phyloP scores from a whole-genome alignment of 1,140 invertebrate genomes.

The Diabrotica undecimpunctata region DNA sequence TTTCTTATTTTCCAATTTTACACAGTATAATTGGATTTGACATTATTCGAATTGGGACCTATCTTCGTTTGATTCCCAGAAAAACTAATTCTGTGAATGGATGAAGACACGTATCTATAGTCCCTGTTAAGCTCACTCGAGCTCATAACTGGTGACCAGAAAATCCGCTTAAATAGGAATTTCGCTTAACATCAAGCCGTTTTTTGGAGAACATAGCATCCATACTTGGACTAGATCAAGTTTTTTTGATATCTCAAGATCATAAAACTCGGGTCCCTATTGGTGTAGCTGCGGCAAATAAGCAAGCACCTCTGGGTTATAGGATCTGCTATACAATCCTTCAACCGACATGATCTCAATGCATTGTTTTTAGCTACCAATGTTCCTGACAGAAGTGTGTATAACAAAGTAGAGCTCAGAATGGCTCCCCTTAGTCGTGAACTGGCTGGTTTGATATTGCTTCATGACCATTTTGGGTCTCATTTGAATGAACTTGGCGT shows the following conservation, averaged over 20 bases:
- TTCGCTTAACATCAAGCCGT: constrained; percentile 38
- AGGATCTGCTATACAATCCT: no score
- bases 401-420: no score
- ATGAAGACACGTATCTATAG: constrained; percentile 18
- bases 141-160: constrained; percentile 33
- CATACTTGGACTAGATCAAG: constrained; percentile 35
- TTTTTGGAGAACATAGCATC: constrained; percentile 24
- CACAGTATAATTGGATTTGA: no score
- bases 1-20: no score
- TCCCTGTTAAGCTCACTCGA: constrained; percentile 41
- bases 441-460: no score
- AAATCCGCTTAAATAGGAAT: constrained; percentile 27
- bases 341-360: constrained; percentile 13
- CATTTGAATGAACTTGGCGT: no score
- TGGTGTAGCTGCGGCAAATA: no score
- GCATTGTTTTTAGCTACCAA: constrained; percentile 8
- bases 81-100: constrained; percentile 17
- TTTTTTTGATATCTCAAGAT: no score
- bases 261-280: no score
- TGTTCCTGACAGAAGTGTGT: neutral
- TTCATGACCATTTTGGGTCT: no score
- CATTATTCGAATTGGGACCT: constrained; percentile 38
- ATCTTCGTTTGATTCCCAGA: constrained; percentile 38
- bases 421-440: no score
- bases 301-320: no score